A percentile compares a stretch with the other conserved stretches of the same genome.
Evolutionary conservation across 1,140 invertebrate genomes (phyloP).

Genomic region (Chelonus insularis): DNA sequence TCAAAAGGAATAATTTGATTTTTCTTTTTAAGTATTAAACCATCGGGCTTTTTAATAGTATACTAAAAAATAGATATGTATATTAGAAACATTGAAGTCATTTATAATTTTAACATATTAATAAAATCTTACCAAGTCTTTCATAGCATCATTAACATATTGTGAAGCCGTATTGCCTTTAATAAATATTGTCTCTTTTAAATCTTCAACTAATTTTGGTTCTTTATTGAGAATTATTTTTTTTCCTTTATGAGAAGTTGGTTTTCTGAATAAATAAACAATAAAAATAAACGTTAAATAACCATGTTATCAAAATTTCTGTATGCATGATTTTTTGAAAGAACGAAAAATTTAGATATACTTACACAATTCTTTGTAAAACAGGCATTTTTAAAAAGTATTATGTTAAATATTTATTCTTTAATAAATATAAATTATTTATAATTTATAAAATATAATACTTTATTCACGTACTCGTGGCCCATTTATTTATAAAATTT

Average conservation of each 20-base stretch:
- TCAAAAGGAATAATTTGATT: conserved; percentile 89
- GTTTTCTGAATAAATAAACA: conserved; percentile 70
- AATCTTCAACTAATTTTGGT: conserved; percentile 87
- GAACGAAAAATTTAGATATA: conserved; percentile 25
- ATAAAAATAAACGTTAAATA: conserved; percentile 11
- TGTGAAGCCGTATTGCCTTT: conserved; percentile 85
- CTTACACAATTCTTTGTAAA: conserved; percentile 57
- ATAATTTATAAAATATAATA: too few species aligned
- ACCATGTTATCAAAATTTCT: background rate
- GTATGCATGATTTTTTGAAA: background rate
- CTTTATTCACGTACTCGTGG: too few species aligned
- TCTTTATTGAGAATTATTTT: conserved; percentile 78
- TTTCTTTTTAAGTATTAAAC: conserved; percentile 74
- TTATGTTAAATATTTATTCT: too few species aligned
- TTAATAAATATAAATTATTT: too few species aligned
- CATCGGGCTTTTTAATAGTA: conserved; percentile 83
- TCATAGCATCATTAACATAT: conserved; percentile 73
- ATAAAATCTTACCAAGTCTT: conserved; percentile 74
- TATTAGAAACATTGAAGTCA: conserved; percentile 16
- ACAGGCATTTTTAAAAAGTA: conserved; percentile 52
- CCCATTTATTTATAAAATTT: too few species aligned
- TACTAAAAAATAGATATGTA: conserved; percentile 61
- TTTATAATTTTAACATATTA: background rate
- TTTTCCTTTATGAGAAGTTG: conserved; percentile 87
- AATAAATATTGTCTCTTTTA: conserved; percentile 83